Base-by-base conservation (phyloP, 2,113 vertebrate species). In the Miniopterus natalensis region DNA sequence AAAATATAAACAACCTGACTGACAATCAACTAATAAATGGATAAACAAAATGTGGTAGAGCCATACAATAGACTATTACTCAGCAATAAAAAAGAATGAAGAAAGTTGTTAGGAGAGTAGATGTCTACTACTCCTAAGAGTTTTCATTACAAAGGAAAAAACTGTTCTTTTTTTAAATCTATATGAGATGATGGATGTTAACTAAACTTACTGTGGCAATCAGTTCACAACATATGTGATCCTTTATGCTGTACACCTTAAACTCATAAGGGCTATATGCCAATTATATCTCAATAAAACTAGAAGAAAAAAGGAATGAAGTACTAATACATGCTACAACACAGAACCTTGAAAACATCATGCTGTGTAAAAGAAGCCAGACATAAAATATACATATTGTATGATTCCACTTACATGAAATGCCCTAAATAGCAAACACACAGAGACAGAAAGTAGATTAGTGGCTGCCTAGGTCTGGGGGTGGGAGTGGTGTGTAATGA, bases 1-100 rank as follows among this genome's bases (percentile, higher is more conserved):
- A 95, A 88, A 29, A 15, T 66, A 13, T 53, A 84, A 84, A 92
- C 65, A 85, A 84, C 12, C 21, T 21, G 88, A 92, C 84, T 57
- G 42, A 88, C 31, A 7, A 87, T 51, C 47, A 83, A 8, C 11
- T 40, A 51, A 29, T 68, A 88, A 95, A 84, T 21, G 36, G 36
- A 77, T 23, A 36, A 91, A 55, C 0, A 93, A 84, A 94, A 74
- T 47, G 49, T 51, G 27, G 47, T 31, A 25, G 4, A 70, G 3
- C 57, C 81, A 29, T 65, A 47, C 29, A 73, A 13, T 45, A 0
- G 53, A 93, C 65, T 81, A 63, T 63, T 77, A 83, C 63, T 71
- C 23, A 59, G 27, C 61, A 84, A 93, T 51, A 66, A 90, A 80
- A 92, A 85, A 65, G 12, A 87, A 79, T 51, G 36, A 78, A 70